Percentiles rank a stretch among this genome's conserved stretches.
Conservation (phyloP, 1,140 invertebrate genomes). For the Bombus vancouverensis region DNA sequence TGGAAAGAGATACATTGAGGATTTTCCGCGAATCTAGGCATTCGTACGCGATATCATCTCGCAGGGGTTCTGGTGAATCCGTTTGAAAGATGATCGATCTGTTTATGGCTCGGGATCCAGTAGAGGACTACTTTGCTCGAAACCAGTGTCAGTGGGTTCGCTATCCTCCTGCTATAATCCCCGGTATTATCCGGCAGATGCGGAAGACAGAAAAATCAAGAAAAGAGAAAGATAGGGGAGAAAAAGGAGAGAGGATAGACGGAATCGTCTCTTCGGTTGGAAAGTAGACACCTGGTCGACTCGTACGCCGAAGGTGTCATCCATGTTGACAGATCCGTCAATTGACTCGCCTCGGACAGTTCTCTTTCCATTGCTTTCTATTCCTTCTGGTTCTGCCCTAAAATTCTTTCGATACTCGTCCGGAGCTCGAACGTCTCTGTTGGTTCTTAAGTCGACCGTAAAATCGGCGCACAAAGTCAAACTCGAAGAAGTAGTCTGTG, state of each 20-base stretch:
- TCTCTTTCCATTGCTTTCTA: conserved; percentile 23
- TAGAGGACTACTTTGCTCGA: conserved; percentile 51
- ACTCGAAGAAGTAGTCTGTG: conserved; percentile 16
- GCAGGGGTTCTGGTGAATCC: conserved; percentile 61
- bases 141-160: conserved; percentile 54
- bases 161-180: conserved; percentile 74
- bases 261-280: conserved; percentile 65
- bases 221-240: conserved; percentile 35
- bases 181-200: conserved; percentile 80
- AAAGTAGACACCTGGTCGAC: conserved; percentile 66
- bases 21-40: conserved; percentile 40
- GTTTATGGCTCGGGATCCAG: conserved; percentile 68
- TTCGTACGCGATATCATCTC: conserved; percentile 66
- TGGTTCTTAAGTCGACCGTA: conserved; percentile 58
- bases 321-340: conserved; percentile 79
- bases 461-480: conserved; percentile 56
- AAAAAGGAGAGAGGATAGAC: conserved; percentile 46
- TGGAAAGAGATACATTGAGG: not conserved
- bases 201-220: conserved; percentile 52
- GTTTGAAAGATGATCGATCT: conserved; percentile 81
- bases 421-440: conserved; percentile 21
- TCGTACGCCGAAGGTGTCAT: conserved; percentile 74
- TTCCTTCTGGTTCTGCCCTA: not conserved
- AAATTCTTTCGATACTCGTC: conserved; percentile 47
- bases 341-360: conserved; percentile 67